These are phyloP conservation scores for Catocala fraxini DNA, from an alignment of 2,888 invertebrate genomes.

Conservation along the genomic window DNA sequence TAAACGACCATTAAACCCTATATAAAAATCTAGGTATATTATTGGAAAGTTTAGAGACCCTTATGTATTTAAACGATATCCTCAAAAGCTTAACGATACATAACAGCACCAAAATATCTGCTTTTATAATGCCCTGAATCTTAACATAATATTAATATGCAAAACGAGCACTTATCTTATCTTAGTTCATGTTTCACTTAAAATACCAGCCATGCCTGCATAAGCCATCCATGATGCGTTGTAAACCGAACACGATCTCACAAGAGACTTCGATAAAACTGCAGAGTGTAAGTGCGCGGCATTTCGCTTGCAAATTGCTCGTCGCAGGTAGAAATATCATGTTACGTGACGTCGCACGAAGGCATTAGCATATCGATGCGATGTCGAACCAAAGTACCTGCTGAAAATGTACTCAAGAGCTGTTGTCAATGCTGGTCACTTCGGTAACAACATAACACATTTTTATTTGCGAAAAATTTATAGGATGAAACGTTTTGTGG, in stretches of 20 bases:
- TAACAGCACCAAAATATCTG: too few relatives aligned
- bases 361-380: slow-evolving; percentile 71
- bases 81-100: too few relatives aligned
- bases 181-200: slow-evolving; percentile 2
- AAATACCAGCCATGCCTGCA: slow-evolving; percentile 8
- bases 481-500: too few relatives aligned
- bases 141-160: slow-evolving; percentile 26
- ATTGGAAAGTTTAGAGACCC: too few relatives aligned
- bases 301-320: slow-evolving; percentile 76
- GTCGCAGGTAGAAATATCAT: slow-evolving; percentile 66
- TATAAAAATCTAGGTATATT: too few relatives aligned
- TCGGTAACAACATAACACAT: too few relatives aligned
- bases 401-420: slow-evolving; percentile 60
- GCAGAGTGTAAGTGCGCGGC: slow-evolving; percentile 45
- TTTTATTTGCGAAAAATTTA: too few relatives aligned
- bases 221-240: slow-evolving; percentile 10
- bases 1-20: too few relatives aligned
- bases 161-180: slow-evolving; percentile 3
- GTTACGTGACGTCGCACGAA: slow-evolving; percentile 61
- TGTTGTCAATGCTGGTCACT: slow-evolving; percentile 41
- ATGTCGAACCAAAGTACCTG: slow-evolving; percentile 44
- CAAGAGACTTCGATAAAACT: slow-evolving; percentile 42
- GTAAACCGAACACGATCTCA: slow-evolving; percentile 29
- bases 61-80: too few relatives aligned
- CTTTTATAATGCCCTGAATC: too few relatives aligned